phyloP scores from a whole-genome alignment of 2,888 invertebrate species.

The Prosopocoilus inquinatus region DNA sequence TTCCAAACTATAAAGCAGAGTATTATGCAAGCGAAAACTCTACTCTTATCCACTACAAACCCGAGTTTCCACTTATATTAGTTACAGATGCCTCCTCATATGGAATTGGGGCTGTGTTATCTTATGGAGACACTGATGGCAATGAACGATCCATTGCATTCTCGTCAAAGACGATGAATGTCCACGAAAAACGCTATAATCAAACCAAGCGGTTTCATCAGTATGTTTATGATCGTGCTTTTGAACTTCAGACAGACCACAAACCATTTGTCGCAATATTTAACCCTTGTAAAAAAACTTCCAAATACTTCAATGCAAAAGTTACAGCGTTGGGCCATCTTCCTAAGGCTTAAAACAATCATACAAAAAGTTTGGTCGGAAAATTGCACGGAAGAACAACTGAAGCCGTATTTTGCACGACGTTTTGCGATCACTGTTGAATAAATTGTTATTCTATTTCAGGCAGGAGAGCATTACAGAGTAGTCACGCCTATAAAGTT shows the following conservation, averaged over 20 bases:
- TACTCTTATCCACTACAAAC: not conserved
- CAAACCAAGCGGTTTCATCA: slow-evolving; percentile 4
- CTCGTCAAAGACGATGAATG: slow-evolving; percentile 6
- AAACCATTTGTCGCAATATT: not conserved
- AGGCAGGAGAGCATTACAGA: no score
- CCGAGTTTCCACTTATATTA: slow-evolving; percentile 7
- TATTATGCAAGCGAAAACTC: not conserved
- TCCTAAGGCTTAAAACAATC: no score
- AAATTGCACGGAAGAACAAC: no score
- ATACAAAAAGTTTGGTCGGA: no score
- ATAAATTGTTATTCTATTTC: no score
- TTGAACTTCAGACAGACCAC: slow-evolving; percentile 5
- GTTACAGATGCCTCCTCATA: slow-evolving; percentile 7
- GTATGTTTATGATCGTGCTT: slow-evolving; percentile 4
- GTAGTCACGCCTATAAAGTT: no score
- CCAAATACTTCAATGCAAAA: not conserved
- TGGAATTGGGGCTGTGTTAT: slow-evolving; percentile 8
- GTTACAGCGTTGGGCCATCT: not conserved
- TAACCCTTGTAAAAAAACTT: not conserved
- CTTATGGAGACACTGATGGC: not conserved
- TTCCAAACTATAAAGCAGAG: not conserved
- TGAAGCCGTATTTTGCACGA: no score
- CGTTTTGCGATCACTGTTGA: no score
- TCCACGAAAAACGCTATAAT: slow-evolving; percentile 4
- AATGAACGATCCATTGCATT: slow-evolving; percentile 3